Base-by-base conservation (phyloP, 2,797 vertebrate species). In the Mycteria americana region DNA sequence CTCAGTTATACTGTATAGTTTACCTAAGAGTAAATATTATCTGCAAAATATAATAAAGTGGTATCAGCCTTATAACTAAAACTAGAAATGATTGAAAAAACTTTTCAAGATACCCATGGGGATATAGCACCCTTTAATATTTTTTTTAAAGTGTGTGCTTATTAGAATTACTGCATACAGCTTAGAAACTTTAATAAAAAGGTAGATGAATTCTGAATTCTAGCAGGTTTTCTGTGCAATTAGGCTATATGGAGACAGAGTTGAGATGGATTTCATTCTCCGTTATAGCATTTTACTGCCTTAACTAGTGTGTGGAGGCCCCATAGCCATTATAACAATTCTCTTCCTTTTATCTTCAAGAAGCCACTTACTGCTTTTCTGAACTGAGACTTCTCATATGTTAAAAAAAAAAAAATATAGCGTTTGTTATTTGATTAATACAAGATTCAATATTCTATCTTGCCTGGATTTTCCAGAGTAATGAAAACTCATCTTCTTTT, bases 341-440 rank as follows among this genome's bases (percentile, higher is more conserved):
- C 53, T 77, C 65, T 60, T 60, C 30, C 53, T 96, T 81, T 79
- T 94, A 91, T 96, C 78, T 95, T 91, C 70, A 70, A 53, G 45
- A 14, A 33, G 81, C 63, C 65, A 48, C 19, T 80, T 91, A 60
- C 33, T 82, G 43, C 35, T 85, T 70, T 76, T 88, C 56, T 59
- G 67, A 88, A 75, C 57, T 5, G 27, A 69, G 50, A 57, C 43
- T 48, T 70, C 31, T 70, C 23, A 27, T 41, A 59, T 62, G 35
- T 88, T 46, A 56, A 77, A 39, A 39, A n/a, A n/a, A n/a, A n/a
- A n/a, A 39, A 39, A 89, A 53, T 24, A 11, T 63, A 72, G 39
- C 33, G n/a, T 75, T 90, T 63, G 22, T 68, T 82, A 28, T 28
- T 79, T 84, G 39, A 65, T 64, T 89, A 82, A 85, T 62, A 30